Base-by-base conservation (phyloP, 1,140 invertebrate species). In the Cylas formicarius region DNA sequence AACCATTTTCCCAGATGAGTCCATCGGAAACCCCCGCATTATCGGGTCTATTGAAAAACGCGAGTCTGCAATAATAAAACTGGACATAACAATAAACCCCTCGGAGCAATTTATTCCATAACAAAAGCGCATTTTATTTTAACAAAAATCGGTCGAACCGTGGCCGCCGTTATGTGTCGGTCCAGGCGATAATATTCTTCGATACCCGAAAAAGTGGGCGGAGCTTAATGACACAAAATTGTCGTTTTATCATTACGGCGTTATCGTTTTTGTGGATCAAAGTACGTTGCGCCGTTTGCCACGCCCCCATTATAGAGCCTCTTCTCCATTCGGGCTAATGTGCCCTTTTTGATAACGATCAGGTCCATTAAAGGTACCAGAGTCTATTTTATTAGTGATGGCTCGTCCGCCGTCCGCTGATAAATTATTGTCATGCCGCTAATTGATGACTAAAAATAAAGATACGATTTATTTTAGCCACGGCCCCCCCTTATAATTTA, bases 341-440 rank as follows among this genome's bases (percentile, higher is more conserved):
- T 48, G 42, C 45, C 50, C 50, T 49, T 53, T 37, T 48, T 49
- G 50, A 53, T 53, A 53, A 39, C 14, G 42, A 53, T 53, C 50
- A 29, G 35, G 41, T 53, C 50, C 50, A 53, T 53, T 53, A 48
- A 48, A 53, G 33, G 38, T 49, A 48, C 42, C 45, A 52, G 28
- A 31, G 20, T 34, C 44, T 49, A 45, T 45, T 53, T 53, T 36
- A 48, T 49, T 53, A 53, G 47, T 42, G 44, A 48, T 38, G 44
- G 43, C 32, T 22, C 35, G 41, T 35, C 36, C 43, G 31, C 36
- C 23, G 31, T 20, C 41, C 35, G 27, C 39, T 48, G 42, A 48
- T 43, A 44, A 47, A 48, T 46, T 52, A 52, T 46, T 52, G 50
- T 52, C 50, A 41, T 47, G 44, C 44, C 44, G 34, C 32, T 45